A percentile compares a stretch with the other conserved stretches of the same genome.
Conservation (phyloP, 2,113 vertebrate genomes). For the Phrynosoma blainvillii region DNA sequence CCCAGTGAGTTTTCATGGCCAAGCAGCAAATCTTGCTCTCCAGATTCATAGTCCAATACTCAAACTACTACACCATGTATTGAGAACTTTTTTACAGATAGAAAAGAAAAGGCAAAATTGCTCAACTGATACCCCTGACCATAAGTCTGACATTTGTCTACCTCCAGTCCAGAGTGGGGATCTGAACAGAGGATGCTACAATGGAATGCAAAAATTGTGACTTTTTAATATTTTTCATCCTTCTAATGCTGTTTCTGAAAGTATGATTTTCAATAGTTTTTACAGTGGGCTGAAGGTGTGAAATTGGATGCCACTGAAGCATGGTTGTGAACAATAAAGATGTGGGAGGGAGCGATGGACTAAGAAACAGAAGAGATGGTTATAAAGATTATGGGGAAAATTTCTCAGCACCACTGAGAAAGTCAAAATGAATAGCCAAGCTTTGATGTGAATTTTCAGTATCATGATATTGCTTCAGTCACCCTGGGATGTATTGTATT, state of each 20-base stretch:
- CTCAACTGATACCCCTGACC: too few relatives aligned
- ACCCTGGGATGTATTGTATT: not conserved
- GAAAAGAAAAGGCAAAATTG: too few relatives aligned
- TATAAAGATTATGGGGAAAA: not conserved
- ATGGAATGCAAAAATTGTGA: not conserved
- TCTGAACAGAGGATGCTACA: not conserved
- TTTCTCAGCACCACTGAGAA: not conserved
- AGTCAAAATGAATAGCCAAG: not conserved
- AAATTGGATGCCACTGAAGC: not conserved
- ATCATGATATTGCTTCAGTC: not conserved
- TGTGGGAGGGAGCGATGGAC: not conserved
- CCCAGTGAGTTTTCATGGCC: too few relatives aligned
- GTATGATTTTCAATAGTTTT: not conserved
- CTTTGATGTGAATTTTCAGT: conserved; percentile 4
- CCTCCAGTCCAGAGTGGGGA: not conserved
- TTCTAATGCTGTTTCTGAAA: not conserved
- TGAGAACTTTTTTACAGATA: too few relatives aligned
- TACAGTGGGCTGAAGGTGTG: not conserved
- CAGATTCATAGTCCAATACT: too few relatives aligned
- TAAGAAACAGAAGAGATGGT: not conserved
- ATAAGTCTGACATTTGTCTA: not conserved
- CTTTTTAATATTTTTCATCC: not conserved
- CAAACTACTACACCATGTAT: too few relatives aligned
- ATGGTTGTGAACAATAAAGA: not conserved
- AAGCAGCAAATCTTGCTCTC: too few relatives aligned